phyloP scores from a whole-genome alignment of 2,888 invertebrate species.

The Heterodera filipjevi region DNA sequence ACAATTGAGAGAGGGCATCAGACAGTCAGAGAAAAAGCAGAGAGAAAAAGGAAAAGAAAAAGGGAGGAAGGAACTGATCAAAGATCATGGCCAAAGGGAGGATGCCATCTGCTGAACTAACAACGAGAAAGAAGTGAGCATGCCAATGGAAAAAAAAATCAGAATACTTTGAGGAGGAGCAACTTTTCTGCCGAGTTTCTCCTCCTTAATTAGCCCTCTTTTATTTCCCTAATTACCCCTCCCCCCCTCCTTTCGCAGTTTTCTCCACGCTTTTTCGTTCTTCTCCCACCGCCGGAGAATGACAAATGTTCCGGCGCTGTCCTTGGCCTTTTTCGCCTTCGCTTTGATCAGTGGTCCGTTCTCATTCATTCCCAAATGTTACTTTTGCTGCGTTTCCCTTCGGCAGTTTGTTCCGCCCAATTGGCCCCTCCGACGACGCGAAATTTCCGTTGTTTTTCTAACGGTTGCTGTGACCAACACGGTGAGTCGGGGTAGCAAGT shows the following conservation, averaged over 20 bases:
- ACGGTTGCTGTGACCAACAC: constrained; percentile 65
- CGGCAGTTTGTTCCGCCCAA: constrained; percentile 30
- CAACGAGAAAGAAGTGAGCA: too few relatives aligned
- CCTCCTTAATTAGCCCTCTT: background rate
- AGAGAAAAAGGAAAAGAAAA: background rate
- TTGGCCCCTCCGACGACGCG: constrained; percentile 37
- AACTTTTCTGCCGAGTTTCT: too few relatives aligned
- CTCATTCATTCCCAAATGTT: background rate
- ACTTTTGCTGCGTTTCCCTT: background rate
- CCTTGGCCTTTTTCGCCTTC: background rate
- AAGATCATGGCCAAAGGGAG: too few relatives aligned
- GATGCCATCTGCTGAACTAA: too few relatives aligned
- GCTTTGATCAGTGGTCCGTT: background rate
- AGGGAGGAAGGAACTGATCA: too few relatives aligned
- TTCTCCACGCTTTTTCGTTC: background rate
- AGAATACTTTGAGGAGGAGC: too few relatives aligned
- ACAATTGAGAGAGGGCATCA: background rate
- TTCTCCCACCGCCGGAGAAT: background rate
- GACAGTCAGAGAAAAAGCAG: background rate
- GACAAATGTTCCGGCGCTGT: background rate
- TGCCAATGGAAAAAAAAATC: too few relatives aligned
- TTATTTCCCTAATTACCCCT: background rate
- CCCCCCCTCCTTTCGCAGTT: background rate
- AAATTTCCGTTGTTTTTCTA: constrained; percentile 59
- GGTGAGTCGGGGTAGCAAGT: constrained; percentile 10